These are phyloP conservation scores for Caenorhabditis remanei DNA, from an alignment of 1,140 invertebrate genomes.

Conservation along the genomic window DNA sequence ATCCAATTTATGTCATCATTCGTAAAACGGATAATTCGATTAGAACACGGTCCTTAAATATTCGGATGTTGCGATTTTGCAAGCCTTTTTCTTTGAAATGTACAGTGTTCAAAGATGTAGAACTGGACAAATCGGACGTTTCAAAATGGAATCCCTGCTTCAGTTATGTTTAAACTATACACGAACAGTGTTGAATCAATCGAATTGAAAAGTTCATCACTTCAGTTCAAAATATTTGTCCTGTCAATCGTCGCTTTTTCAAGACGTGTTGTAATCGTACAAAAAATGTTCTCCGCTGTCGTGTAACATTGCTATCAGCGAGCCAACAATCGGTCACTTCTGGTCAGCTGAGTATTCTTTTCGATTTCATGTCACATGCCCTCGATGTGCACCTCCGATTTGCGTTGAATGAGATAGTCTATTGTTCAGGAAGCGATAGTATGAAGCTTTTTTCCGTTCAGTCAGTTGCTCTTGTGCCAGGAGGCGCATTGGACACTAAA, in stretches of 20 bases:
- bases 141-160: too few relatives aligned
- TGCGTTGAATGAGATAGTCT: not conserved
- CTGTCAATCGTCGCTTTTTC: not conserved
- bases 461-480: slow-evolving; percentile 34
- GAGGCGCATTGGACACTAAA: slow-evolving; percentile 3
- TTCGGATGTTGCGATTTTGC: not conserved
- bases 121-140: too few relatives aligned
- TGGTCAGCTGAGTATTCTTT: not conserved
- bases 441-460: not conserved
- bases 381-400: slow-evolving; percentile 28
- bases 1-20: not conserved
- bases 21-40: slow-evolving; percentile 13
- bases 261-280: slow-evolving; percentile 46
- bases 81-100: slow-evolving; percentile 7
- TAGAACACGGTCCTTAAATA: not conserved
- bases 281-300: not conserved
- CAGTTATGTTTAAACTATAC: too few relatives aligned
- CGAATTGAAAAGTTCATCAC: too few relatives aligned
- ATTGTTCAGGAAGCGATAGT: not conserved
- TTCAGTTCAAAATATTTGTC: too few relatives aligned
- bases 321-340: slow-evolving; percentile 15
- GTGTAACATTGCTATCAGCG: not conserved
- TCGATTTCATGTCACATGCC: not conserved
- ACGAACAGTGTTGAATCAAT: too few relatives aligned
- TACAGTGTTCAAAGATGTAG: too few relatives aligned